Percentiles rank a stretch among this genome's conserved stretches.
phyloP scores from a whole-genome alignment of 2,113 vertebrate genomes.

The Ia io region DNA sequence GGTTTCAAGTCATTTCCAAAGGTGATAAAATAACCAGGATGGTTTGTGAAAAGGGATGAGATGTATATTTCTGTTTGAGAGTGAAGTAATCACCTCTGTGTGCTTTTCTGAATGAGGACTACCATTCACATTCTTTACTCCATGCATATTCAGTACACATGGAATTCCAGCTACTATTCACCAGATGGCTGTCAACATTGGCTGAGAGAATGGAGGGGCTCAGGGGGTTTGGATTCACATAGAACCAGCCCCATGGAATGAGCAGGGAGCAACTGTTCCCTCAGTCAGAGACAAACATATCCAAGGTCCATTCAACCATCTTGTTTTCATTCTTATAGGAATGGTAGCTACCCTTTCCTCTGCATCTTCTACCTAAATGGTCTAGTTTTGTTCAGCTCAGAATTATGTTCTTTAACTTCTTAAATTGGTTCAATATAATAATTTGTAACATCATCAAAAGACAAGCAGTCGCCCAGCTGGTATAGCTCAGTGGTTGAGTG shows the following conservation, averaged over 20 bases:
- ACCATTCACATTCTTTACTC: rapidly evolving
- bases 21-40: not conserved
- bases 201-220: not conserved
- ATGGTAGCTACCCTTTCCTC: not conserved
- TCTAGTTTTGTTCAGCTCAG: not conserved
- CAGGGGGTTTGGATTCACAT: not conserved
- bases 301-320: not conserved
- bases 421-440: not conserved
- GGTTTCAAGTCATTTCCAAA: slow-evolving; percentile 66
- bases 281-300: not conserved
- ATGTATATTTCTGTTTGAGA: rapidly evolving
- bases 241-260: not conserved
- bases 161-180: not conserved
- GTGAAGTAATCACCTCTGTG: not conserved
- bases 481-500: too few species aligned
- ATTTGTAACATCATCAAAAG: not conserved
- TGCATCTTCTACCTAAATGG: not conserved
- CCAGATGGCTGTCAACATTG: not conserved
- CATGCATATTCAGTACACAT: rapidly evolving
- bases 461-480: not conserved
- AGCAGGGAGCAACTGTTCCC: not conserved
- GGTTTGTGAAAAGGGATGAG: not conserved
- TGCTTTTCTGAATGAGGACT: not conserved
- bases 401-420: not conserved
- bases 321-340: not conserved